A percentile compares a stretch with the other conserved stretches of the same genome.
phyloP scores from a whole-genome alignment of 2,113 vertebrate species.

The Isichthys henryi region DNA sequence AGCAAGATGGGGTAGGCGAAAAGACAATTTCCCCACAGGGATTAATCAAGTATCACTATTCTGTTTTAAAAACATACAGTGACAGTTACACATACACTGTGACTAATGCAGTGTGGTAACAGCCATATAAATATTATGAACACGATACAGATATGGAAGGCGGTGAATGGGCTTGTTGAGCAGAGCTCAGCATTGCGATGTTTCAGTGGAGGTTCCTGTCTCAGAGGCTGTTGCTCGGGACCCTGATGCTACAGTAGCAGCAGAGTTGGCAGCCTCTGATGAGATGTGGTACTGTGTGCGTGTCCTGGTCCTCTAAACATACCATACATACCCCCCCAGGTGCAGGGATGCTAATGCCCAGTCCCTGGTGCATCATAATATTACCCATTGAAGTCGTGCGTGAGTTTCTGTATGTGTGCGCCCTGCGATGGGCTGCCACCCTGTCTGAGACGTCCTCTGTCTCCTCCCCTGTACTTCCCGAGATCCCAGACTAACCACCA shows the following conservation, averaged over 20 bases:
- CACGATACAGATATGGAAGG: not conserved
- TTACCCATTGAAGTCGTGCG: not conserved
- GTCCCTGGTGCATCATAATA: not conserved
- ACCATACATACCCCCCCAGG: not conserved
- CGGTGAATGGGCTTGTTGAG: not conserved
- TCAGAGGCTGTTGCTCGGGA: too few relatives aligned
- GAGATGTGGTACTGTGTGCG: not conserved
- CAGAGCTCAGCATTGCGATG: not conserved
- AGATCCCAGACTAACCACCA: not conserved
- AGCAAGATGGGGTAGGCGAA: not conserved
- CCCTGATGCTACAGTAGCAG: not conserved
- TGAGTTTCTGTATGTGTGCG: not conserved
- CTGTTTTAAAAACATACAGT: not conserved
- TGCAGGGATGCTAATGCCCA: not conserved
- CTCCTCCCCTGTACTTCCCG: not conserved
- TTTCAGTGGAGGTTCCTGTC: not conserved
- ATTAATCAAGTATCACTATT: not conserved
- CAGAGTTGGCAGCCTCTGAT: not conserved
- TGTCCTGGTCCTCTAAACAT: not conserved
- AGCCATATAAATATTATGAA: not conserved
- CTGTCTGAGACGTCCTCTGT: slow-evolving; percentile 34
- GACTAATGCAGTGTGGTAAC: not conserved
- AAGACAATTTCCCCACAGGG: not conserved
- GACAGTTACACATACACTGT: not conserved
- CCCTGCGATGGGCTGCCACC: not conserved